Evolutionary conservation across 2,113 vertebrate genomes (phyloP), one percentile per base, ranked within the genome.

Genomic region (Puffinus mauretanicus): DNA sequence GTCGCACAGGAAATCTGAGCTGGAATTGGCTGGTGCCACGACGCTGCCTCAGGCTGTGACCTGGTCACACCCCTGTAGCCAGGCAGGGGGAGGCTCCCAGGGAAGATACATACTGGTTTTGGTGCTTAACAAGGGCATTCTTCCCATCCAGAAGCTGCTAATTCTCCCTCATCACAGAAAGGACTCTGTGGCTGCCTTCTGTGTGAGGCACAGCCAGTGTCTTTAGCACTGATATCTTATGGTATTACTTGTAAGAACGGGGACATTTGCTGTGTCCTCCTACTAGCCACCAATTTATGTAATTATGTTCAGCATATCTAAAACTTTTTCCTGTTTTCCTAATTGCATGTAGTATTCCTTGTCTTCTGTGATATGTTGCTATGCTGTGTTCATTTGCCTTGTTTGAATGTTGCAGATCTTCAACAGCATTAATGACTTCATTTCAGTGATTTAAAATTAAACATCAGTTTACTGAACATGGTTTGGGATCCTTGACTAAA

Each of bases 381-480:
- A 13, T 54, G 22, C 64, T 34, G 6, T 8, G 7, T 42, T 89
- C 13, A 29, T 89, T 54, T 91, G 40, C 44, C 29, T 76, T 72
- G 34, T 84, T 86, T 82, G 83, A 72, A 78, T 2, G 5, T 19
- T 93, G 66, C 76, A 82, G 71, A 66, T 76, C 69, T 64, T 86
- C 47, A 70, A 24, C 3, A 3, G 15, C 61, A 65, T 55, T 84
- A 86, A 76, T 0, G 1, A 64, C 61, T 88, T 91, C 15, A 82
- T 78, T 81, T 80, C 83, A 65, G 47, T 76, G 88, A 72, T 72
- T 96, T 54, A 69, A 94, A 94, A 67, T 16, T 71, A 91, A 89
- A 69, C 71, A 64, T 78, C n/a, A 61, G 15, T 85, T 92, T 94
- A 14, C 58, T 62, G 58, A 90, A 55, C 10, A 3, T 30, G 34